Evolutionary conservation across 2,888 invertebrate species (phyloP), one percentile per base, ranked within the genome.

Genomic region (Notodonta dromedarius): DNA sequence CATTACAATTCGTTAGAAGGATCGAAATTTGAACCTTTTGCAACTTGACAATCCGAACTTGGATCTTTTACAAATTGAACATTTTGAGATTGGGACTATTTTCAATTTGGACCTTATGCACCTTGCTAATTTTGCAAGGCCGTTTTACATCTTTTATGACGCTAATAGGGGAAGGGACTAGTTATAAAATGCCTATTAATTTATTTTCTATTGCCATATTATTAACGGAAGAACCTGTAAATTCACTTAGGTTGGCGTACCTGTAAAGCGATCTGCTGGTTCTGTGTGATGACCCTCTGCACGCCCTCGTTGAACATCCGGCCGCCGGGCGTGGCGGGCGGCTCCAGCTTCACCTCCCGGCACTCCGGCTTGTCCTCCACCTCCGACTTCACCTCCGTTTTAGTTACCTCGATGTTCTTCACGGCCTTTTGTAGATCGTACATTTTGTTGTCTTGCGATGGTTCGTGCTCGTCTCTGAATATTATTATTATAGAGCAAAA

Each of bases 341-440:
- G 71, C 50, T 89, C 89, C 0, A 78, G 60, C 64, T 89, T 89
- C 8, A 82, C 69, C n/a, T 88, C 86, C 12, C 79, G 77, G 1
- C 61, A 62, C 59, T 87, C 89, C 0, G 84, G 75, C 67, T 90
- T 79, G 14, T 88, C 89, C 12, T 84, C 80, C 3, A 80, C 57
- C 60, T 90, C 90, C 0, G 83, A 69, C 59, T 89, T 90, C 6
- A 86, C 77, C 35, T 88, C 87, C 0, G 83, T 61, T 57, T 91
- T 90, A 3, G 72, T 76, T 3, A 73, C 71, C 61, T 91, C 91
- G 46, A 92, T 90, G 58, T 85, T 90, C 64, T 90, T 90, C 0
- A 89, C 92, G 0, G 89, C 85, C 63, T 90, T 91, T 63, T 90
- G 92, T 5, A 90, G 76, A 53, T 91, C 90, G 67, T 89, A 87